A percentile compares a stretch with the other conserved stretches of the same genome.
Conservation (phyloP, 2,113 vertebrate species). For the Himantopus leucocephalus region DNA sequence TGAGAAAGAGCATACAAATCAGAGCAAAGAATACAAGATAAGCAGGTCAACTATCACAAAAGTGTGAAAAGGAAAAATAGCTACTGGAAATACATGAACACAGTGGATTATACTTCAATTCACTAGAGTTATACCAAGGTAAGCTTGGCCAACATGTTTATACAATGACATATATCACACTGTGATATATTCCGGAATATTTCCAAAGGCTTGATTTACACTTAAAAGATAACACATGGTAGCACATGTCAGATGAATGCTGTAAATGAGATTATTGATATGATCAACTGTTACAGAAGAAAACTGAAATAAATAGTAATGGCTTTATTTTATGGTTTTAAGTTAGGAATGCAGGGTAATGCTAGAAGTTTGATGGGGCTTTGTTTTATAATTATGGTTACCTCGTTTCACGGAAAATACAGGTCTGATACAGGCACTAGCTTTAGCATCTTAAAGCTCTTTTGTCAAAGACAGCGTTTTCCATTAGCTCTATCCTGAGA, state of each 20-base stretch:
- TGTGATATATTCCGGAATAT: neutral
- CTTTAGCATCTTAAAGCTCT: neutral
- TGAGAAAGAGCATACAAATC: slow-evolving; percentile 31
- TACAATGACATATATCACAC: neutral
- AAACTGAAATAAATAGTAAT: neutral
- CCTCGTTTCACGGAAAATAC: neutral
- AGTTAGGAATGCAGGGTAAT: neutral
- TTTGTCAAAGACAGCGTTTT: neutral
- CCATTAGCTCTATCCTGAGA: neutral
- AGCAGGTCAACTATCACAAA: neutral
- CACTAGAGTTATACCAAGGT: neutral
- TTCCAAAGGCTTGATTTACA: slow-evolving; percentile 17
- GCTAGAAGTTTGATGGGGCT: neutral
- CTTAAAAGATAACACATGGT: neutral
- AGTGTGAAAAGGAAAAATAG: neutral
- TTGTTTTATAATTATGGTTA: neutral
- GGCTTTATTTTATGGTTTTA: neutral
- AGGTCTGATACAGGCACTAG: neutral
- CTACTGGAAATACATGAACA: neutral
- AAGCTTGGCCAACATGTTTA: neutral
- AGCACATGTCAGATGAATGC: neutral
- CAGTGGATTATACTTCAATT: neutral
- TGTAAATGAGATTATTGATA: slow-evolving; percentile 17
- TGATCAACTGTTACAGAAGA: neutral
- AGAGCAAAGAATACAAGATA: slow-evolving; percentile 33